phyloP scores from a whole-genome alignment of 2,797 vertebrate genomes.

The Staurois parvus region DNA sequence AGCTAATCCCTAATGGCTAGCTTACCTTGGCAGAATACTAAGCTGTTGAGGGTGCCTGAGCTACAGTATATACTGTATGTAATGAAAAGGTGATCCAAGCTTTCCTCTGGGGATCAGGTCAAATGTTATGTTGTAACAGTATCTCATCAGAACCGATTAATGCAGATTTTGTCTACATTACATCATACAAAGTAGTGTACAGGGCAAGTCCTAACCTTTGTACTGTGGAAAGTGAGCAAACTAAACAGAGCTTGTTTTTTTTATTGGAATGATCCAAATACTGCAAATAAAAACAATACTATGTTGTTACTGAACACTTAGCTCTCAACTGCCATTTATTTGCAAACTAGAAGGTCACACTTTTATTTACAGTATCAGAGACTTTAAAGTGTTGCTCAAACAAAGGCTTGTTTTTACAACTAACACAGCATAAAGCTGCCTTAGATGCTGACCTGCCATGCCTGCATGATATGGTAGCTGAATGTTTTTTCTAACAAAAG shows the following conservation, averaged over 20 bases:
- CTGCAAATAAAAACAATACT: not conserved
- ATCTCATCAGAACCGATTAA: too few species aligned
- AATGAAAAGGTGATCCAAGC: too few species aligned
- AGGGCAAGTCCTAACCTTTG: not conserved
- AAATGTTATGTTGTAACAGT: too few species aligned
- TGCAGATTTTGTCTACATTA: not conserved
- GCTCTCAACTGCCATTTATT: not conserved
- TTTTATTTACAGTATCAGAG: not conserved
- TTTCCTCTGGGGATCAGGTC: too few species aligned
- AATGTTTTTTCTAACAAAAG: not conserved
- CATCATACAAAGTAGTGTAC: not conserved
- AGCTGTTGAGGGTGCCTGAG: too few species aligned
- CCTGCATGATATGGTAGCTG: not conserved
- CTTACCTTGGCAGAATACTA: too few species aligned
- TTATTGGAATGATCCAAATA: not conserved
- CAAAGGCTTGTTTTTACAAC: not conserved
- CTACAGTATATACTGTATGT: too few species aligned
- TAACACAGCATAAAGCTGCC: not conserved
- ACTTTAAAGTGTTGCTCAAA: not conserved
- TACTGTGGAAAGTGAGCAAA: not conserved
- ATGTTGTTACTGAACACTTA: not conserved
- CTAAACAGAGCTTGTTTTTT: not conserved
- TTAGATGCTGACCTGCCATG: not conserved
- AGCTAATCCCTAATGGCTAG: too few species aligned
- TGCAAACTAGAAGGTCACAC: not conserved